phyloP scores from a whole-genome alignment of 2,797 vertebrate genomes.

The Platalea minor region DNA sequence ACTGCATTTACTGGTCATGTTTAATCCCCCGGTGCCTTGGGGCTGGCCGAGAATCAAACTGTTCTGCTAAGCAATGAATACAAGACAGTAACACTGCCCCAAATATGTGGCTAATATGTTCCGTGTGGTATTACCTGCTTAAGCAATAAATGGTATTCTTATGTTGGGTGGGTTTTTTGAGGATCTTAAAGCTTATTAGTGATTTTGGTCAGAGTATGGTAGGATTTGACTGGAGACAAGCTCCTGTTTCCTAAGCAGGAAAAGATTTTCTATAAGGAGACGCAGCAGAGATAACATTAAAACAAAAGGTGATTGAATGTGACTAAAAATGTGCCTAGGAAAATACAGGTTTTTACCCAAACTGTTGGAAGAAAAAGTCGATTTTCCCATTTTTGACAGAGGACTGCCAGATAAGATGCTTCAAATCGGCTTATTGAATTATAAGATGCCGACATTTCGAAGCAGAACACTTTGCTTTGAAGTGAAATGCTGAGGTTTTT shows the following conservation, averaged over 20 bases:
- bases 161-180: neutral
- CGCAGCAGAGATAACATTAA: neutral
- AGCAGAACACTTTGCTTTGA: conserved; percentile 43
- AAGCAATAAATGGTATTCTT: neutral
- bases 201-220: neutral
- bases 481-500: conserved; percentile 56
- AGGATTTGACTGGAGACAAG: neutral
- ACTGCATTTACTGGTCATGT: neutral
- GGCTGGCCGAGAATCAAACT: neutral
- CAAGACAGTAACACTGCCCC: neutral
- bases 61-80: neutral
- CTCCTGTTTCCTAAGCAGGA: neutral
- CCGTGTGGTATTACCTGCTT: neutral
- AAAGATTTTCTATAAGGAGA: neutral
- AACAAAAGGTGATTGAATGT: conserved; percentile 15
- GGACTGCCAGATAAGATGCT: conserved; percentile 47
- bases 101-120: neutral
- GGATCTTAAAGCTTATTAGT: neutral
- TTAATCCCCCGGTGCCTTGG: neutral
- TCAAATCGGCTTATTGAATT: conserved; percentile 58
- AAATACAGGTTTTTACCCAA: neutral
- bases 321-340: neutral
- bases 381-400: conserved; percentile 45
- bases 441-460: neutral
- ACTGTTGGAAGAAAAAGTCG: neutral